Base-by-base conservation (phyloP, 2,888 invertebrate genomes). In the Fragum whitleyi region DNA sequence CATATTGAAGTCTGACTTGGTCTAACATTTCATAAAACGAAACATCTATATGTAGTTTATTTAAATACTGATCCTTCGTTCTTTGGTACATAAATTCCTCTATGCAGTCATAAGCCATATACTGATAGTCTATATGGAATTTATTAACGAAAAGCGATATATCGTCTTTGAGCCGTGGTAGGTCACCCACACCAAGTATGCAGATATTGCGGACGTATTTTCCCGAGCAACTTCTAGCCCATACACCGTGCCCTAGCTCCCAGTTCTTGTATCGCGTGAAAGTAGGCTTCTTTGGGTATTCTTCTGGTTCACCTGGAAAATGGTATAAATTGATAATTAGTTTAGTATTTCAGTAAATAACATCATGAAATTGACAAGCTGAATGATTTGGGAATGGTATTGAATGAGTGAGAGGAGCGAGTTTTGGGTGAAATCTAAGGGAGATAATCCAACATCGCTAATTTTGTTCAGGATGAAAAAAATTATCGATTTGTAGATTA, bases 241-340 rank as follows among this genome's bases (percentile, higher is more conserved):
- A 74, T 21, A 51, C 62, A 61, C 55, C 62, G 36, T 79, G 79
- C 16, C 79, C 79, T 6, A 75, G 29, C n/a, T 74, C 79, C 79
- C 79, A 79, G 51, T 71, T 79, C 42, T 79, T 79, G 51, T 79
- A 79, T 14, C 79, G 65, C 36, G 69, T 79, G 32, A 79, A 67
- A 0, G 79, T 69, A 3, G 32, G 32, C 42, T 79, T 79, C 29
- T 70, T 28, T 21, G 79, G 70, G 32, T 79, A 74, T 32, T 79
- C 79, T 42, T 79, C 79, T 0, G 79, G 29, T 21, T 79, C 79
- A 1, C 79, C 79, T 79, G 65, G 2, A 74, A 74, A 16, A 32
- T 2, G 14, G 14, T 29, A 19, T 23, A 57, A n/a, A 16, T 21
- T 16, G 23, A 5, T 21, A 23, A 5, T 26, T 61, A 61, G 3